A percentile compares a stretch with the other conserved stretches of the same genome.
Evolutionary conservation across 2,113 vertebrate species (phyloP).

Genomic region (Dolichotis patagonum): DNA sequence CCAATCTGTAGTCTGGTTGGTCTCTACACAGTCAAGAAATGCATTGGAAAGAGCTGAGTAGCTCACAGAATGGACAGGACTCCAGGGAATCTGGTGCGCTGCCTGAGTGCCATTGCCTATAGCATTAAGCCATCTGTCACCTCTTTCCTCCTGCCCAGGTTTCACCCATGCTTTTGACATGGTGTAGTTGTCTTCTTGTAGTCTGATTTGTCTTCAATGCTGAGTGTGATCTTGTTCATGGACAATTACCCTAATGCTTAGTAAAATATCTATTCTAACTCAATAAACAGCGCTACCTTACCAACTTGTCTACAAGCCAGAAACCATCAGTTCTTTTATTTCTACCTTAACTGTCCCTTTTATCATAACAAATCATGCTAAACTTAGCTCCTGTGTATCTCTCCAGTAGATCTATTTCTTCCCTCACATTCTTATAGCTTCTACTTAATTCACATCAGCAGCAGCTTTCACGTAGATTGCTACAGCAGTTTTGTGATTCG

Average conservation of each 20-base stretch:
- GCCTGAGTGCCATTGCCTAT: background rate
- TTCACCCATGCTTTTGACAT: background rate
- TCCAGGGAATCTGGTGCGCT: background rate
- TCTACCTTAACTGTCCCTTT: background rate
- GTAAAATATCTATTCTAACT: background rate
- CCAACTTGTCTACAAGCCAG: background rate
- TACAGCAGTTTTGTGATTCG: background rate
- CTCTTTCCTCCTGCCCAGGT: background rate
- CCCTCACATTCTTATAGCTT: background rate
- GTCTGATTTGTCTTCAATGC: no score
- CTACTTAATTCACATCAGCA: background rate
- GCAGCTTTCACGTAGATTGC: background rate
- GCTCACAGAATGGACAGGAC: background rate
- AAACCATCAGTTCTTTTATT: background rate
- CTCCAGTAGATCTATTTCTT: background rate
- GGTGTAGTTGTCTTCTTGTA: no score
- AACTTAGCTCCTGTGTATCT: background rate
- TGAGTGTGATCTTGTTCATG: background rate
- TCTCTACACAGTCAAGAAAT: background rate
- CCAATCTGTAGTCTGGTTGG: background rate
- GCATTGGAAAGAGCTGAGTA: background rate
- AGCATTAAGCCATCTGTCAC: background rate
- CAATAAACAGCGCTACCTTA: no score
- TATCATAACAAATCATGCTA: background rate
- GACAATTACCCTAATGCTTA: background rate